Evolutionary conservation across 2,113 vertebrate species (phyloP).

Genomic region (Tonatia bakeri): DNA sequence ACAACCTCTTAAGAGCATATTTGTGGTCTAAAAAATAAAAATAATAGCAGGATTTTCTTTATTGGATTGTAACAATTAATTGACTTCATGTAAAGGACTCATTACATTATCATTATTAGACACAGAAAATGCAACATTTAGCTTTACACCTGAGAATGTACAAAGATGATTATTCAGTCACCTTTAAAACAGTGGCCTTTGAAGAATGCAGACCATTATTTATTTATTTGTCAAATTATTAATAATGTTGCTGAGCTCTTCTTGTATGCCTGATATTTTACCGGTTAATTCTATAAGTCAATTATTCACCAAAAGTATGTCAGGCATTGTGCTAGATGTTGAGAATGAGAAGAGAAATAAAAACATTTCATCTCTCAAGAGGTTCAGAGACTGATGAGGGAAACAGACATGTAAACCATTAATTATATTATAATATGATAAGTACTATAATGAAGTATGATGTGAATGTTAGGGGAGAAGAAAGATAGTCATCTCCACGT

Average conservation of each 20-base stretch:
- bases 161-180: neutral
- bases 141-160: neutral
- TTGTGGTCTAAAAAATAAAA: neutral
- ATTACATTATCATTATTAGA: neutral
- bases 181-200: neutral
- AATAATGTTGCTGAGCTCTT: neutral
- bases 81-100: neutral
- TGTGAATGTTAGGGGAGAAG: neutral
- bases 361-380: neutral
- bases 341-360: neutral
- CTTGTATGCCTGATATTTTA: neutral
- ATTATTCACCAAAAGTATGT: neutral
- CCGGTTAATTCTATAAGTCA: neutral
- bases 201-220: neutral
- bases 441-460: neutral
- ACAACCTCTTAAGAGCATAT: neutral
- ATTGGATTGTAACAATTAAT: neutral
- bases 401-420: neutral
- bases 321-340: neutral
- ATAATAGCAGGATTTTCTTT: neutral
- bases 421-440: neutral
- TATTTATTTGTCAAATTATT: neutral
- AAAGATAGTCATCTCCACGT: neutral
- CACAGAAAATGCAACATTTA: neutral
- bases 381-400: neutral